These are phyloP conservation scores for Holothuria glaberrima DNA, from an alignment of 35 echinoderm and acorn worm genomes.

Conservation along the genomic window DNA sequence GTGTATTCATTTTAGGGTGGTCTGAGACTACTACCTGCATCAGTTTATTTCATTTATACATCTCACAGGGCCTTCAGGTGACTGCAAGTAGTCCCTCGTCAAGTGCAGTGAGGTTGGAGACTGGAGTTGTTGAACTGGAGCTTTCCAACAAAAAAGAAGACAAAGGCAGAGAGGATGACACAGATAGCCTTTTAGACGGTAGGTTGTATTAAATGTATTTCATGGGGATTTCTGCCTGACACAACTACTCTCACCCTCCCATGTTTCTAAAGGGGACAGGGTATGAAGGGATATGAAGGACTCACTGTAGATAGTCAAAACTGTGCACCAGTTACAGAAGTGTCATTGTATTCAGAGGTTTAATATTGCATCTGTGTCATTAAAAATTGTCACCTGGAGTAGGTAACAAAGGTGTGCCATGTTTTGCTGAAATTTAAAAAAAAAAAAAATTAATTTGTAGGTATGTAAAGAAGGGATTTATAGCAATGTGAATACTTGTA, in stretches of 20 bases:
- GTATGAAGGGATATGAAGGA: no score
- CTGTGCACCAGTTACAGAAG: no score
- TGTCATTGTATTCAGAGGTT: no score
- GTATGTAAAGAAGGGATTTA: no score
- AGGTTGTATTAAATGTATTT: neutral
- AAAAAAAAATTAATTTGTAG: no score
- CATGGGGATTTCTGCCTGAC: neutral
- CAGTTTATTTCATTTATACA: neutral
- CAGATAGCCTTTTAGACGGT: neutral
- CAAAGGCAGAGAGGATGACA: neutral
- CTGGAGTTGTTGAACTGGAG: conserved; percentile 77
- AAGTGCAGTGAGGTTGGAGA: conserved; percentile 91
- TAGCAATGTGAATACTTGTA: no score
- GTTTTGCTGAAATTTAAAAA: no score
- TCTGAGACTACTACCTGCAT: neutral
- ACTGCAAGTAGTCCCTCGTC: conserved; percentile 89
- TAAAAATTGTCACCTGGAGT: no score
- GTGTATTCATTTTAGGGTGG: neutral
- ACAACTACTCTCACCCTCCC: neutral
- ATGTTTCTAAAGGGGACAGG: no score
- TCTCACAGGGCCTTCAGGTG: conserved; percentile 82
- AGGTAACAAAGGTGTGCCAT: no score
- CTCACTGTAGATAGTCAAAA: no score
- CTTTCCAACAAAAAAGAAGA: conserved; percentile 76
- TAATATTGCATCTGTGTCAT: no score